Evolutionary conservation across 2,113 vertebrate genomes (phyloP), one percentile per base, ranked within the genome.

Genomic region (Grammomys surdaster): DNA sequence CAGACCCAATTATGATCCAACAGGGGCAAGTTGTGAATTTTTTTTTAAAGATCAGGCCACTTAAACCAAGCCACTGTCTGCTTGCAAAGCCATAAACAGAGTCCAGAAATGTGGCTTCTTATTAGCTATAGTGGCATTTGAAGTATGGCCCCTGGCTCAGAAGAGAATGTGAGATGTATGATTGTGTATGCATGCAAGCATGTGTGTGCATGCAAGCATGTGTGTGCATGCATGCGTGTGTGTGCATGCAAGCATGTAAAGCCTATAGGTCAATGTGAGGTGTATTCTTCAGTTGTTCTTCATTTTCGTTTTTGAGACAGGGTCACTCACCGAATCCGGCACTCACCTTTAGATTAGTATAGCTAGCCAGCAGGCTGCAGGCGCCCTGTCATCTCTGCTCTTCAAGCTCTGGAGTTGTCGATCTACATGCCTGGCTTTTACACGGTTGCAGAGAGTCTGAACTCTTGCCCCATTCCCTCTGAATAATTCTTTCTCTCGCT

Each of bases 1-100:
- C 80, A 3, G 24, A 72, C 58, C n/a, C 6, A 0, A 3, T 40
- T 93, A 28, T 88, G 65, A 89, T 88, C 60, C 54, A 43, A 89
- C 11, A 69, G 76, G 46, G 46, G 36, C 7, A 72, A 20, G 8
- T 1, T 0, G 5, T 69, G 12, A 20, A 88, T 20, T 77, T 69
- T 90, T 90, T 96, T 78, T 80, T 24, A 93, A 75, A 58, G 46
- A 73, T 76, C 36, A 94, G n/a, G 20, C n/a, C 43, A 48, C 31
- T n/a, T 72, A 65, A 65, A 14, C 17, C 40, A 88, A 54, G 11
- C 56, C 31, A 82, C 13, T 43, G 10, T 89, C 48, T 46, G 33
- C 7, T 87, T 84, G 69, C 48, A 81, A 72, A 80, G 11, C 31
- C 43, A 17, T 73, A 89, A 88, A 63, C 46, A 60, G 43, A 78